phyloP scores from a whole-genome alignment of 2,888 invertebrate species.

The Drosophila longiperda region DNA sequence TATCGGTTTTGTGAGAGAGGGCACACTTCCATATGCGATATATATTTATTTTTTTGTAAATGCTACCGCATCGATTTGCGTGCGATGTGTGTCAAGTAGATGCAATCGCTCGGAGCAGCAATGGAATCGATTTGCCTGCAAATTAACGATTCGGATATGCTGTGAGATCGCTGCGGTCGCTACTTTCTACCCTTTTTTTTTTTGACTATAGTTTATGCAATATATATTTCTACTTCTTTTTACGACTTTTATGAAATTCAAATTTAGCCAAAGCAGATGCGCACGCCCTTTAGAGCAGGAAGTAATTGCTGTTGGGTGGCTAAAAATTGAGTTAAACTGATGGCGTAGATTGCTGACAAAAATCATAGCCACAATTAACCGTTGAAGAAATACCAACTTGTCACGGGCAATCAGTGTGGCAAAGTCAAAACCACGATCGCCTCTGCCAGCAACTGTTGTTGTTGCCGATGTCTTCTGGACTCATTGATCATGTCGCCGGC shows the following conservation, averaged over 20 bases:
- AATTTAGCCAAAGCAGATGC: slow-evolving; percentile 62
- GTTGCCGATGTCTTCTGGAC: slow-evolving; percentile 21
- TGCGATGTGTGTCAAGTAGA: slow-evolving; percentile 82
- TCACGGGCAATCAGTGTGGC: slow-evolving; percentile 68
- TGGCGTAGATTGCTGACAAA: slow-evolving; percentile 30
- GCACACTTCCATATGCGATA: slow-evolving; percentile 25
- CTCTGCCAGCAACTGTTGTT: slow-evolving; percentile 18
- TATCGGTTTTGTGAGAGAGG: slow-evolving; percentile 41
- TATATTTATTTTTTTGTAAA: slow-evolving; percentile 56
- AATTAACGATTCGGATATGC: slow-evolving; percentile 76
- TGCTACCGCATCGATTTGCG: slow-evolving; percentile 80
- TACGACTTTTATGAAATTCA: slow-evolving; percentile 68
- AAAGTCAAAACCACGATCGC: slow-evolving; percentile 47
- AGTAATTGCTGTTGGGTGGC: slow-evolving; percentile 41
- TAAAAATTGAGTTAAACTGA: slow-evolving; percentile 58
- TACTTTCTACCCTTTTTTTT: slow-evolving; percentile 60
- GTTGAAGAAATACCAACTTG: slow-evolving; percentile 70
- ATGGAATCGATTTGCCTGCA: slow-evolving; percentile 76
- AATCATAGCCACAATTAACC: slow-evolving; percentile 78
- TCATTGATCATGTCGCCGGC: slow-evolving; percentile 60
- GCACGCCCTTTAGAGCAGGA: slow-evolving; percentile 59
- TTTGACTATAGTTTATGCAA: slow-evolving; percentile 48
- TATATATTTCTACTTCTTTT: slow-evolving; percentile 41
- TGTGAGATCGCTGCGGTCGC: slow-evolving; percentile 24
- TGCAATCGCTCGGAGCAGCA: slow-evolving; percentile 62